phyloP scores from a whole-genome alignment of 1,140 invertebrate species.

The Amyelois transitella region DNA sequence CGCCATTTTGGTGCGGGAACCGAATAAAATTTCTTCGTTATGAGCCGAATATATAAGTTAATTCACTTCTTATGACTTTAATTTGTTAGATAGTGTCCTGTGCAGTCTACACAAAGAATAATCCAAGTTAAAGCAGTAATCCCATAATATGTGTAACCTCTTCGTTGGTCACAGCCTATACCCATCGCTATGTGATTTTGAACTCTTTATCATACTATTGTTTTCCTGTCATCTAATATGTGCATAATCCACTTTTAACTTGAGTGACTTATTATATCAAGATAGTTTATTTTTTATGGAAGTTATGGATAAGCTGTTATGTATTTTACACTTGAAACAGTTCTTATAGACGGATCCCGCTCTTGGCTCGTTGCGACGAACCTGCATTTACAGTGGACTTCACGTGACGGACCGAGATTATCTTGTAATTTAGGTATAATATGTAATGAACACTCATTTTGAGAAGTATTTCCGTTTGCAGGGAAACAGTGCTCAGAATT shows the following conservation, averaged over 20 bases:
- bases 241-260: conserved; percentile 39
- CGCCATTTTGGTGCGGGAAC: background rate
- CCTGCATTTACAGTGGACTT: conserved; percentile 66
- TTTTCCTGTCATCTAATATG: conserved; percentile 35
- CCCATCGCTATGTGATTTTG: conserved; percentile 49
- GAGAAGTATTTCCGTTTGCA: conserved; percentile 47
- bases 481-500: conserved; percentile 51
- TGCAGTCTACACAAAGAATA: too few species aligned
- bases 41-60: background rate
- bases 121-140: too few species aligned
- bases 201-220: conserved; percentile 22
- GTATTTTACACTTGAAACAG: conserved; percentile 57
- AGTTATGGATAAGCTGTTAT: conserved; percentile 73
- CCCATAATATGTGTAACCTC: too few species aligned
- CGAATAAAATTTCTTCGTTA: background rate
- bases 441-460: conserved; percentile 61
- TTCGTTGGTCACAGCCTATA: conserved; percentile 34
- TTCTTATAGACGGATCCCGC: conserved; percentile 37
- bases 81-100: too few species aligned
- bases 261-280: conserved; percentile 59
- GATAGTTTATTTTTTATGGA: conserved; percentile 67
- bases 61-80: too few species aligned
- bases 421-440: conserved; percentile 66
- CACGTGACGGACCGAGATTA: conserved; percentile 63
- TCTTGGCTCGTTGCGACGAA: conserved; percentile 45